Evolutionary conservation across 2,113 vertebrate genomes (phyloP).

Genomic region (Romanogobio albipinnatus): DNA sequence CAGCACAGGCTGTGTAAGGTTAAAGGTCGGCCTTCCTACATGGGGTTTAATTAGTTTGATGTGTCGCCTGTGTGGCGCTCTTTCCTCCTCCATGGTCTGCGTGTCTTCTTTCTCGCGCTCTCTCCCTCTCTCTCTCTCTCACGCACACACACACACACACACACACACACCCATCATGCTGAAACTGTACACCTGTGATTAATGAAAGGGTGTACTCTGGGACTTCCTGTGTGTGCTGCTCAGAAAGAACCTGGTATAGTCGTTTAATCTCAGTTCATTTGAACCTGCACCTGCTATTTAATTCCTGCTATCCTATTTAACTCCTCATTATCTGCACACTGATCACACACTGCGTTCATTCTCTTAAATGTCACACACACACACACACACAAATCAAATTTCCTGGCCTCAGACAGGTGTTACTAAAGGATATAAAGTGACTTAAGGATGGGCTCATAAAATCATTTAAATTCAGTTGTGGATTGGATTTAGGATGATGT

Average conservation of each 20-base stretch:
- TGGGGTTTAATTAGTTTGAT: constrained; percentile 6
- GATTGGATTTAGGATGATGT: neutral
- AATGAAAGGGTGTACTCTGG: neutral
- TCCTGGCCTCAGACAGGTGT: neutral
- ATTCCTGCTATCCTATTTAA: constrained; percentile 8
- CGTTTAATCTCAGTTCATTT: constrained; percentile 5
- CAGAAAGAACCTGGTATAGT: constrained; percentile 15
- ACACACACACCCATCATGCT: neutral
- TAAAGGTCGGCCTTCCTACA: constrained; percentile 1
- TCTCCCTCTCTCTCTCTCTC: neutral
- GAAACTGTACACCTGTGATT: constrained; percentile 26
- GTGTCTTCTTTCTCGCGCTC: neutral
- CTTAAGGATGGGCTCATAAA: neutral
- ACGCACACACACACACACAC: neutral
- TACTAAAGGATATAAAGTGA: neutral
- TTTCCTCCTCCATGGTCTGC: neutral
- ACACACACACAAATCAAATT: neutral
- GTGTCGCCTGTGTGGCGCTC: neutral
- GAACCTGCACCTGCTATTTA: constrained; percentile 29
- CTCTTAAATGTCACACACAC: too few species aligned
- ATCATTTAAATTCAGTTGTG: neutral
- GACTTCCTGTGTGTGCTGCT: constrained; percentile 25
- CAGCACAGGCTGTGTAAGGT: neutral
- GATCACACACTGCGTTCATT: neutral
- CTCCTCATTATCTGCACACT: constrained; percentile 12